These are phyloP conservation scores for Pangasianodon gigas DNA, from an alignment of 2,113 vertebrate genomes.

Conservation along the genomic window DNA sequence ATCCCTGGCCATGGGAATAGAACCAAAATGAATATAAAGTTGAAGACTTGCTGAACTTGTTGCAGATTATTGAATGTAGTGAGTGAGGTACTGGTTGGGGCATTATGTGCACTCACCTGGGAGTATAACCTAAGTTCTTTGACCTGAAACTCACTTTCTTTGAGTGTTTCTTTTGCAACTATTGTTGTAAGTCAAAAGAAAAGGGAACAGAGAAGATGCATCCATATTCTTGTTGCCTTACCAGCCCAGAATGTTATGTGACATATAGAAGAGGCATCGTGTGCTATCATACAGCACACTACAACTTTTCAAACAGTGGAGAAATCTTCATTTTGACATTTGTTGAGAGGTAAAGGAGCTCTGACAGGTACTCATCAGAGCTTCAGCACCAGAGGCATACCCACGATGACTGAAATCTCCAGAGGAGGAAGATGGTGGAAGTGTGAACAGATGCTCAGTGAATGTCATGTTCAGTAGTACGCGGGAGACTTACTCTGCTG, in stretches of 20 bases:
- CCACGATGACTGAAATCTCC: slow-evolving; percentile 14
- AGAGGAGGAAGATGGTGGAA: slow-evolving; percentile 22
- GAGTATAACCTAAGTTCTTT: not conserved
- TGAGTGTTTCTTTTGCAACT: not conserved
- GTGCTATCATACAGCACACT: not conserved
- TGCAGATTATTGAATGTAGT: not conserved
- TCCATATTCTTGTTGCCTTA: not conserved
- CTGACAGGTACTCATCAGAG: slow-evolving; percentile 40
- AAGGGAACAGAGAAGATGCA: not conserved
- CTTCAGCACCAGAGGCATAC: slow-evolving; percentile 25
- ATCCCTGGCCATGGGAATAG: not conserved
- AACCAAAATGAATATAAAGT: not conserved
- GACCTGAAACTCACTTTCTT: not conserved
- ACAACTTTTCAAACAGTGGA: not conserved
- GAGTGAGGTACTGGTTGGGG: not conserved
- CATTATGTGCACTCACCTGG: not conserved
- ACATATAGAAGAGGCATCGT: not conserved
- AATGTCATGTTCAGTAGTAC: slow-evolving; percentile 10
- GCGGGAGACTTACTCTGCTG: not conserved
- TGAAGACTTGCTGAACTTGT: not conserved
- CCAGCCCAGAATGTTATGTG: not conserved
- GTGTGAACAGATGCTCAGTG: slow-evolving; percentile 16
- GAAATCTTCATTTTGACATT: slow-evolving; percentile 29
- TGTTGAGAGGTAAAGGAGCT: slow-evolving; percentile 15
- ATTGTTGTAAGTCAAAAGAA: not conserved